Conservation (phyloP, 2,888 invertebrate genomes). For the Neuroscelio doddi region DNA sequence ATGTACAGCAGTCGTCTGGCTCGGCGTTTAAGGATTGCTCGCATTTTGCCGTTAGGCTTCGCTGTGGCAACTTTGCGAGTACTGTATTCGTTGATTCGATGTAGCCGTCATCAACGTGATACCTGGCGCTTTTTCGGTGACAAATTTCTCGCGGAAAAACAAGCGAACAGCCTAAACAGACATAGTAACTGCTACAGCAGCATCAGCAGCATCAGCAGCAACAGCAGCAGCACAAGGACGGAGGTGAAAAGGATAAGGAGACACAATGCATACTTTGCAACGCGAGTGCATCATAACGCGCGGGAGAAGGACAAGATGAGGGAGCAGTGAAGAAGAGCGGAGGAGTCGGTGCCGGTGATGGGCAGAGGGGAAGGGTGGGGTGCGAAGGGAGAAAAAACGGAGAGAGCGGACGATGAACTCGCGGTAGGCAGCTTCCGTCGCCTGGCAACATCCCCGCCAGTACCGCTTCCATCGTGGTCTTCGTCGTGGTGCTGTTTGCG, state of each 20-base stretch:
- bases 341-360: conserved; percentile 7
- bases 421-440: conserved; percentile 74
- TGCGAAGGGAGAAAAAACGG: conserved; percentile 32
- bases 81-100: no score
- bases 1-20: no score
- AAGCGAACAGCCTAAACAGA: no score
- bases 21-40: no score
- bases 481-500: conserved; percentile 51
- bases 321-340: conserved; percentile 13
- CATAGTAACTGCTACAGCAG: no score
- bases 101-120: no score
- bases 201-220: no score
- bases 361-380: conserved; percentile 13
- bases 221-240: conserved; percentile 2
- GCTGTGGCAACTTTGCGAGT: no score
- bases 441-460: conserved; percentile 73
- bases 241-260: conserved; percentile 16
- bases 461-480: conserved; percentile 54
- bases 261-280: conserved; percentile 34
- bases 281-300: conserved; percentile 23
- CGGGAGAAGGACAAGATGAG: conserved; percentile 16
- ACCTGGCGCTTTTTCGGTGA: no score
- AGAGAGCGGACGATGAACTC: conserved; percentile 72
- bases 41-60: no score
- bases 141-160: no score